These are phyloP conservation scores for Phaenicophaeus curvirostris DNA, from an alignment of 2,797 vertebrate genomes.

Conservation along the genomic window DNA sequence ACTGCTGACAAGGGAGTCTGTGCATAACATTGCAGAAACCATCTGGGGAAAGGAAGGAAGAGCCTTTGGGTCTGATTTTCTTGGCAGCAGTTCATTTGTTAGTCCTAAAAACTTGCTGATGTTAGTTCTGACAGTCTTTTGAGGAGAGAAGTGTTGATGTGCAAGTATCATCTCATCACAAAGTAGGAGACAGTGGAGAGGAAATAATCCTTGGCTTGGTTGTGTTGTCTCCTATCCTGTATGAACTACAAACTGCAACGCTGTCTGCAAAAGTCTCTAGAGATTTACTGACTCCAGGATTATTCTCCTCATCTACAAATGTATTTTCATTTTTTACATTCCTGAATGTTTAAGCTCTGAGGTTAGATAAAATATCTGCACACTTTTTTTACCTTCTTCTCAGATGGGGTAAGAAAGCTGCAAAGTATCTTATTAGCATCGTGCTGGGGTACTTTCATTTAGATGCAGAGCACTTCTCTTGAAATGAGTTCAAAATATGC, in stretches of 20 bases:
- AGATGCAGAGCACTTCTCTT: slow-evolving; percentile 44
- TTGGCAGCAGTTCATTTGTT: background rate
- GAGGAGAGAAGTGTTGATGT: background rate
- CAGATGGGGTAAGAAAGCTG: background rate
- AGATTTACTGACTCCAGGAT: background rate
- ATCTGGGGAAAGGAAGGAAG: background rate
- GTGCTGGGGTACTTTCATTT: slow-evolving; percentile 59
- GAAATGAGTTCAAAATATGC: slow-evolving; percentile 57
- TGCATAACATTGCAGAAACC: background rate
- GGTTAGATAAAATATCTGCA: slow-evolving; percentile 2
- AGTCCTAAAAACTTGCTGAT: background rate
- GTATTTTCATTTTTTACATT: background rate
- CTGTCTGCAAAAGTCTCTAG: background rate
- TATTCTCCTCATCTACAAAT: background rate
- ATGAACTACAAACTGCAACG: background rate
- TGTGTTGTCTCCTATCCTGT: background rate
- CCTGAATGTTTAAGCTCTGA: background rate
- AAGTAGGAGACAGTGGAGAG: background rate
- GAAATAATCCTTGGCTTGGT: background rate
- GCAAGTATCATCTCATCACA: background rate
- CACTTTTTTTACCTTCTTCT: background rate
- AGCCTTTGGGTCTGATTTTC: background rate
- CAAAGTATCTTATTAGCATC: slow-evolving; percentile 63
- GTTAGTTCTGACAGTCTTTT: background rate
- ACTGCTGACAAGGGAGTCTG: background rate